Base-by-base conservation (phyloP, 2,797 vertebrate genomes). In the Leucoraja ocellata region DNA sequence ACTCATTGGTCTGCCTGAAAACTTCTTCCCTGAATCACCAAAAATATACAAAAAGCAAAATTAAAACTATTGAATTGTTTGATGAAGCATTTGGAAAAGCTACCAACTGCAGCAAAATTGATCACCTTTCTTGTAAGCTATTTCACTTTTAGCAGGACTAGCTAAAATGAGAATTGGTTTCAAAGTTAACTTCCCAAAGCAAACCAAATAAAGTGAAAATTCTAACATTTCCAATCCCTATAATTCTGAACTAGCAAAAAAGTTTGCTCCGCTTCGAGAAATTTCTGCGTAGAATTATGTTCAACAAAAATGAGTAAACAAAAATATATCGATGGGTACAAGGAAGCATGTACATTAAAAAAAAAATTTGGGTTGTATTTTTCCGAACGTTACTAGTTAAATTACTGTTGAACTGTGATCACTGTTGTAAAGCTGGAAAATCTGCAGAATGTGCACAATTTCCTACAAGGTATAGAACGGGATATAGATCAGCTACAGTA, bases 1-100 rank as follows among this genome's bases (percentile, higher is more conserved):
- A 86, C 98, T 99, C 98, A 99, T 99, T 80, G 99, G 99, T 93
- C 98, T 97, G 65, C 98, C 98, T 0, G 98, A 97, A 95, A 99
- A 99, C 93, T 97, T 99, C 95, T 98, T 99, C 94, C 97, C 98
- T 97, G 95, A 68, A 94, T 93, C 94, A 46, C 71, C 14, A 90
- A 93, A 13, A 92, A 78, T 14, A 8, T 8, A 23, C 21, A 74
- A 74, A 14, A 91, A 28, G 65, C 36, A 91, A 74, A 91, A 74
- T 28, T 46, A 10, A 61, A 84, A 54, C 61, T 10, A 10, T 4
- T 6, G 28, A 32, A 54, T 25, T 28, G 61, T 14, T 91, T 14
- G 54, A 92, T 92, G 76, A 16, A 54, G 21, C 21, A 74, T 91
- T 25, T 74, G 25, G 74, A 74, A 74, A 91, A 16, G 10, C 25